phyloP scores from a whole-genome alignment of 2,797 vertebrate species.

The Oreochromis mossambicus region DNA sequence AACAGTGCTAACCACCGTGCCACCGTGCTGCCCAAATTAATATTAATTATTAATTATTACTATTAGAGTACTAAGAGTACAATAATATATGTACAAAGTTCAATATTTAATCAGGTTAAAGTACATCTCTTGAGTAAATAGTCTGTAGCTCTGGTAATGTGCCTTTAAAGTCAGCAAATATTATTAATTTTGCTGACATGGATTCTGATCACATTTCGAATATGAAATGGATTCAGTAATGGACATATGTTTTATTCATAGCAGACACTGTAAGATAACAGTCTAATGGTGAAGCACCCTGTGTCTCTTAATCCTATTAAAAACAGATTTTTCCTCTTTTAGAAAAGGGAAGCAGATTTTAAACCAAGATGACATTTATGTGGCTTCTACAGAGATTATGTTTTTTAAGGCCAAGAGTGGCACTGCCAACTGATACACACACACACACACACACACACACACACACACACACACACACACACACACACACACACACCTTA shows the following conservation, averaged over 20 bases:
- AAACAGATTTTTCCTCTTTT: background rate
- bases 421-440: background rate
- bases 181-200: background rate
- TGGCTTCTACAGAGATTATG: background rate
- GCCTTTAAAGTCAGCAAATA: background rate
- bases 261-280: background rate
- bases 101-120: background rate
- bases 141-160: background rate
- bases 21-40: too few species aligned
- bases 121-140: background rate
- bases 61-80: background rate
- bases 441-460: background rate
- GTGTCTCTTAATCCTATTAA: background rate
- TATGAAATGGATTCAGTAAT: conserved; percentile 11
- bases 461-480: background rate
- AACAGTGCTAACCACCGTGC: too few species aligned
- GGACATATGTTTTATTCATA: conserved; percentile 42
- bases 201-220: background rate
- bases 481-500: background rate
- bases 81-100: background rate
- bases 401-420: background rate
- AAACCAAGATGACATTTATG: conserved; percentile 2
- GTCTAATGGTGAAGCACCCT: background rate
- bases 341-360: conserved; percentile 3
- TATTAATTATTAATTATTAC: too few species aligned